Percentiles rank a stretch among this genome's conserved stretches.
phyloP scores from a whole-genome alignment of 2,113 vertebrate species.

The Aix galericulata region DNA sequence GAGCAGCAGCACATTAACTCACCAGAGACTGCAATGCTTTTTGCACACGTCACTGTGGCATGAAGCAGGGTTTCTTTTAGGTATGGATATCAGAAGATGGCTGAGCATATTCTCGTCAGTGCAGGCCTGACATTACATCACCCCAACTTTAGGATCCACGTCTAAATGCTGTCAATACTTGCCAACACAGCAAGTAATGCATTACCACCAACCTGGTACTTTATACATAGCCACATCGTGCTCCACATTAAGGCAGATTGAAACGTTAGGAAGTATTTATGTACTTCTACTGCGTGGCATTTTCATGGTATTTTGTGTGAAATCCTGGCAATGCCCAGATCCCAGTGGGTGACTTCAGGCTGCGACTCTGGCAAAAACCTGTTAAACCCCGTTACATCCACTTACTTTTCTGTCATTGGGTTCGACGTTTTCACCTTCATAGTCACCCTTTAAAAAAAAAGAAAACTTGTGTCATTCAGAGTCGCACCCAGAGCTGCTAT shows the following conservation, averaged over 20 bases:
- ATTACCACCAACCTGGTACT: background rate
- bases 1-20: background rate
- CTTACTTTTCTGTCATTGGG: slow-evolving; percentile 94
- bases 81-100: background rate
- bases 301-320: background rate
- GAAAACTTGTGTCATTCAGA: background rate
- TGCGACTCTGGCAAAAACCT: background rate
- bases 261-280: background rate
- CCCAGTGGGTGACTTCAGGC: background rate
- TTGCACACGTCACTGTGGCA: rapidly evolving
- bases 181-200: background rate
- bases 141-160: background rate
- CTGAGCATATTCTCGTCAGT: background rate
- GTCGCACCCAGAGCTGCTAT: background rate
- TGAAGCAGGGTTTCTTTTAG: background rate
- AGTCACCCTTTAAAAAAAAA: slow-evolving; percentile 85
- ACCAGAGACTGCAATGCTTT: background rate
- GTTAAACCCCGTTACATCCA: background rate
- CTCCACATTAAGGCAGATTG: background rate
- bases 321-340: background rate
- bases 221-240: background rate
- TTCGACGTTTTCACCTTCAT: slow-evolving; percentile 78
- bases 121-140: background rate
- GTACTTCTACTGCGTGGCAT: background rate
- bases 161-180: background rate